Conservation (phyloP, 2,888 invertebrate genomes). For the Aradus depressus region DNA sequence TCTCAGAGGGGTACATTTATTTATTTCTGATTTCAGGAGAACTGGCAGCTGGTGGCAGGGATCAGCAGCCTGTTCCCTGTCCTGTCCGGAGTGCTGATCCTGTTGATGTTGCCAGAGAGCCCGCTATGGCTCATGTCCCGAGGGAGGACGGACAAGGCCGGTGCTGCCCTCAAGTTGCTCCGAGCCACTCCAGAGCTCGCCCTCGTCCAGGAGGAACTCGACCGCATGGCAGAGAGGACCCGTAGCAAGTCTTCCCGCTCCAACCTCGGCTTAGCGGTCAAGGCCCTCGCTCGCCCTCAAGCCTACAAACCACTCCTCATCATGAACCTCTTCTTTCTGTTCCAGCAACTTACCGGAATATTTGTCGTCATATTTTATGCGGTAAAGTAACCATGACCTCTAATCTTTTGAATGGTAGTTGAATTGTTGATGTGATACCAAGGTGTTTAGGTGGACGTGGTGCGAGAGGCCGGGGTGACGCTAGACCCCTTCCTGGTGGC, state of each 20-base stretch:
- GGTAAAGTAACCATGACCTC: constrained; percentile 30
- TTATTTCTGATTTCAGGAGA: constrained; percentile 28
- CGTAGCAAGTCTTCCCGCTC: constrained; percentile 15
- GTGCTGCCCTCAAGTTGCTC: constrained; percentile 26
- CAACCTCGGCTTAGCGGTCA: constrained; percentile 26
- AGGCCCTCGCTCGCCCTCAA: constrained; percentile 32
- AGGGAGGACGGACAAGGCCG: constrained; percentile 39
- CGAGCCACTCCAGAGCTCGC: constrained; percentile 19
- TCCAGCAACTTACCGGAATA: constrained; percentile 47
- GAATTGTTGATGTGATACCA: background rate
- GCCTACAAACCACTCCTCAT: constrained; percentile 42
- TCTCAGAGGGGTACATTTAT: no score
- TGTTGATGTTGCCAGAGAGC: constrained; percentile 42
- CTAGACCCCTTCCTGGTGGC: constrained; percentile 29
- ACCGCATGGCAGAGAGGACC: constrained; percentile 18
- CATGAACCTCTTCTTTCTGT: constrained; percentile 43
- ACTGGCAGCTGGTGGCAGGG: constrained; percentile 29
- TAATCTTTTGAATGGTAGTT: no score
- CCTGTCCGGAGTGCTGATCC: constrained; percentile 36
- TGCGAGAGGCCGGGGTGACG: constrained; percentile 29
- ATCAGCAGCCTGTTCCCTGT: constrained; percentile 35
- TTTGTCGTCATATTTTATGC: constrained; percentile 48
- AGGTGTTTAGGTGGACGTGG: constrained; percentile 37
- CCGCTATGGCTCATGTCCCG: constrained; percentile 44
- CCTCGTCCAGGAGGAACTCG: constrained; percentile 26